These are phyloP conservation scores for Gasteruption jaculator DNA, from an alignment of 2,888 invertebrate genomes.

Conservation along the genomic window DNA sequence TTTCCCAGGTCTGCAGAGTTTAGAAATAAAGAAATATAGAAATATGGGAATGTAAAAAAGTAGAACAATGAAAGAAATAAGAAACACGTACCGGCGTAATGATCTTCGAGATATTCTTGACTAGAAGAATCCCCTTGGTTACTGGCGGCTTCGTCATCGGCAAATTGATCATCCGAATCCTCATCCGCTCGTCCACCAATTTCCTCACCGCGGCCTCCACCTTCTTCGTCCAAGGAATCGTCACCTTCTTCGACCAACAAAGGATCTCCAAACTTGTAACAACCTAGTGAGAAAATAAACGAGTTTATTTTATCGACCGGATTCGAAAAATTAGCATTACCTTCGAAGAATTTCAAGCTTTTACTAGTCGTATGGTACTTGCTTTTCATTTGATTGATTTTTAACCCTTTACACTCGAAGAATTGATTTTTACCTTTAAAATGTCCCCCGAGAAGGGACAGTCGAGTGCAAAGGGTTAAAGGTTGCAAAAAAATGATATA, in stretches of 20 bases:
- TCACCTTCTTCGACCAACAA: conserved; percentile 60
- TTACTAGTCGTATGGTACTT: too few species aligned
- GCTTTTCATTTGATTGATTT: too few species aligned
- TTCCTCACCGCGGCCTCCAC: conserved; percentile 49
- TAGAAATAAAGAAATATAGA: conserved; percentile 2
- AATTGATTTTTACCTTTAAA: too few species aligned
- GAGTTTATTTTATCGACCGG: too few species aligned
- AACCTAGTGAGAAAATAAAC: conserved; percentile 52
- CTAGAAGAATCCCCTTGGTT: conserved; percentile 56
- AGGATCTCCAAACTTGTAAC: conserved; percentile 66
- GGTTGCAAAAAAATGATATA: not conserved
- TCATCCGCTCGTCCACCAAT: conserved; percentile 48
- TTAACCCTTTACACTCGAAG: too few species aligned
- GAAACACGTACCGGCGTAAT: conserved; percentile 41
- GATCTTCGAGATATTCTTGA: conserved; percentile 55
- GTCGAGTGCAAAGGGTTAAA: too few species aligned
- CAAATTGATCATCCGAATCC: conserved; percentile 57
- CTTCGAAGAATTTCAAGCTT: too few species aligned
- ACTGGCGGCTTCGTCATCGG: conserved; percentile 58
- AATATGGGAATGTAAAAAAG: conserved; percentile 10
- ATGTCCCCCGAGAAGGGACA: too few species aligned
- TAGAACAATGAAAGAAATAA: conserved; percentile 15
- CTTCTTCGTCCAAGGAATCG: conserved; percentile 75
- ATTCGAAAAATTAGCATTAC: too few species aligned
- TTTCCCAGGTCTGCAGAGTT: conserved; percentile 49